Percentiles rank a stretch among this genome's conserved stretches.
Evolutionary conservation across 2,888 invertebrate species (phyloP).

Genomic region (Drosophila niveifrons): DNA sequence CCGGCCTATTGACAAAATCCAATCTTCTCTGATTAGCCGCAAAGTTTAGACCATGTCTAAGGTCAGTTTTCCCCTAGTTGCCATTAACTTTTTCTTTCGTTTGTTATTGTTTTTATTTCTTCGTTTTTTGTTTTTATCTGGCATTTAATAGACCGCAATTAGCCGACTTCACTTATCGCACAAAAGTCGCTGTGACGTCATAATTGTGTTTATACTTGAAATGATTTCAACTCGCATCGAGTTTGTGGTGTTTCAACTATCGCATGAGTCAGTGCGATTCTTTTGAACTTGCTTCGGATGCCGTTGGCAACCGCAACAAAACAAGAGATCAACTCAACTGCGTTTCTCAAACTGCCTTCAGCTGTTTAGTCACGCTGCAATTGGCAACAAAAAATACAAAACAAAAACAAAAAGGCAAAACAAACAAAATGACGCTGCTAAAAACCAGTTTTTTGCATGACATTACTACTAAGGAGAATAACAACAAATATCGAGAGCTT

Average conservation of each 20-base stretch:
- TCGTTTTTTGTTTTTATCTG: constrained; percentile 41
- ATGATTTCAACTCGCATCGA: background rate
- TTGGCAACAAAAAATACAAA: constrained; percentile 40
- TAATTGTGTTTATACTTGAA: background rate
- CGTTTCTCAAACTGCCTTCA: background rate
- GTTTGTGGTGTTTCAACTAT: constrained; percentile 3
- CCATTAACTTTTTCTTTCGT: constrained; percentile 7
- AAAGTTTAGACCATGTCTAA: constrained; percentile 50
- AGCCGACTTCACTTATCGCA: constrained; percentile 55
- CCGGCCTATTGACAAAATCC: constrained; percentile 2
- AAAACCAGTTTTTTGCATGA: constrained; percentile 68
- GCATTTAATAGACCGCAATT: constrained; percentile 51
- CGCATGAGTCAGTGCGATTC: constrained; percentile 45
- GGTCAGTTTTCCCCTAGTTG: constrained; percentile 61
- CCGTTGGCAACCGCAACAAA: constrained; percentile 43
- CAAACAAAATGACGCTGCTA: constrained; percentile 20
- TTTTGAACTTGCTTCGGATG: constrained; percentile 36
- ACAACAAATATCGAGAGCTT: constrained; percentile 48
- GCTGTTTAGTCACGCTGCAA: constrained; percentile 41
- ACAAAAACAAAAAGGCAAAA: constrained; percentile 10
- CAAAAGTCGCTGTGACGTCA: constrained; percentile 25
- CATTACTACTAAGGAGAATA: constrained; percentile 47
- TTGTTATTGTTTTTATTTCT: constrained; percentile 3
- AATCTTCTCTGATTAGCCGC: constrained; percentile 19
- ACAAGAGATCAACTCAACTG: constrained; percentile 5